These are phyloP conservation scores for Tapirus terrestris DNA, from an alignment of 2,113 vertebrate genomes.

Conservation along the genomic window DNA sequence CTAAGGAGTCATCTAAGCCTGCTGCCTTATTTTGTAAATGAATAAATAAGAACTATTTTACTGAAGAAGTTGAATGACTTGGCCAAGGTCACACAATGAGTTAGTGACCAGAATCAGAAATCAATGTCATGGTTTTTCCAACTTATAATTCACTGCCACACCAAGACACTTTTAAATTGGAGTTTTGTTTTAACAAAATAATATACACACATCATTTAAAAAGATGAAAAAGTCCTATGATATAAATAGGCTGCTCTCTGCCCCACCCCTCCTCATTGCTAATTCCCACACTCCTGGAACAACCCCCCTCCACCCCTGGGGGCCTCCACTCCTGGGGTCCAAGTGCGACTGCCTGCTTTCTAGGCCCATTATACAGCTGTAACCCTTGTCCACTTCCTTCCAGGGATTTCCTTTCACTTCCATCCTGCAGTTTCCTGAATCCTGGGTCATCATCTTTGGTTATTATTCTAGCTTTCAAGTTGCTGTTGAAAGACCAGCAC, in stretches of 20 bases:
- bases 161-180: neutral
- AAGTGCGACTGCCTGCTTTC: neutral
- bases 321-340: fast-evolving
- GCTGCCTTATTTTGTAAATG: neutral
- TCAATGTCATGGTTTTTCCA: neutral
- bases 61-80: neutral
- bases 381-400: neutral
- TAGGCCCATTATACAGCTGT: neutral
- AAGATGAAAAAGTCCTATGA: neutral
- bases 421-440: neutral
- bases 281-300: neutral
- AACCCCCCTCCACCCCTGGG: fast-evolving
- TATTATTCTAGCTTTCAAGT: neutral
- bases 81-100: neutral
- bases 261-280: too few species aligned
- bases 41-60: neutral
- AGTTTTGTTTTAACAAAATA: neutral
- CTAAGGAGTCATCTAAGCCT: neutral
- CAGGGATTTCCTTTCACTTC: neutral
- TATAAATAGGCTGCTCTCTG: neutral
- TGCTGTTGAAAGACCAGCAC: neutral
- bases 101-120: conserved; percentile 23
- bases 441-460: neutral
- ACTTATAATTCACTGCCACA: neutral
- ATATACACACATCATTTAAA: neutral